These are phyloP conservation scores for Macaca fascicularis DNA, from an alignment of 2,113 vertebrate species.

Conservation along the genomic window DNA sequence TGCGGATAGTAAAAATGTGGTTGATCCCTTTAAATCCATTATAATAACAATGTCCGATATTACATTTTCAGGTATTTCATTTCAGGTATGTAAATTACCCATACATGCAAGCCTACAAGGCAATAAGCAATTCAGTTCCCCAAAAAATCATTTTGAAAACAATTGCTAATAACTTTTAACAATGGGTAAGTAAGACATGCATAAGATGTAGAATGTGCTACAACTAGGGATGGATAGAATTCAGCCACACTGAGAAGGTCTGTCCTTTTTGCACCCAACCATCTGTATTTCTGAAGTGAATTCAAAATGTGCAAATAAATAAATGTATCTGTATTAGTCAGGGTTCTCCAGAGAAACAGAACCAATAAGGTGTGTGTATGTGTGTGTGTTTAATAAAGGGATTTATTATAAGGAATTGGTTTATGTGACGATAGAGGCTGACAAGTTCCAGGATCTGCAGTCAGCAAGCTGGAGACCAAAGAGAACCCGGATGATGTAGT, in stretches of 20 bases:
- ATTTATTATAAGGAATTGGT: neutral
- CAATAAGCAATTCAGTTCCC: neutral
- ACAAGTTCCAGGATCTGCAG: neutral
- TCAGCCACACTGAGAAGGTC: neutral
- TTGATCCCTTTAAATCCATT: slow-evolving; percentile 8
- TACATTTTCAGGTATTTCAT: slow-evolving; percentile 23
- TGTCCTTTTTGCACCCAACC: neutral
- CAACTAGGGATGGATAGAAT: neutral
- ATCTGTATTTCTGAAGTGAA: neutral
- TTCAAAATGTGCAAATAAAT: neutral
- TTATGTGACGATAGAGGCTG: neutral
- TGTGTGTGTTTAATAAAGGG: neutral
- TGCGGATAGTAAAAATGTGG: neutral
- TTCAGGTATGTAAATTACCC: neutral
- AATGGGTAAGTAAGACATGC: neutral
- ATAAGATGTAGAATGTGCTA: neutral
- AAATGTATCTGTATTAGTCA: neutral
- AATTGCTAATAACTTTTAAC: neutral
- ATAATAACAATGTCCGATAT: neutral
- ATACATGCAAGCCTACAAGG: neutral
- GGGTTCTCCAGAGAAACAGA: neutral
- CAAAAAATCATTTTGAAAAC: slow-evolving; percentile 3
- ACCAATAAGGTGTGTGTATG: neutral
- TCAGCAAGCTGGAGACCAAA: neutral
- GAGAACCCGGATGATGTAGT: neutral